Base-by-base conservation (phyloP, 2,888 invertebrate genomes). In the Acanthosoma haemorrhoidale region DNA sequence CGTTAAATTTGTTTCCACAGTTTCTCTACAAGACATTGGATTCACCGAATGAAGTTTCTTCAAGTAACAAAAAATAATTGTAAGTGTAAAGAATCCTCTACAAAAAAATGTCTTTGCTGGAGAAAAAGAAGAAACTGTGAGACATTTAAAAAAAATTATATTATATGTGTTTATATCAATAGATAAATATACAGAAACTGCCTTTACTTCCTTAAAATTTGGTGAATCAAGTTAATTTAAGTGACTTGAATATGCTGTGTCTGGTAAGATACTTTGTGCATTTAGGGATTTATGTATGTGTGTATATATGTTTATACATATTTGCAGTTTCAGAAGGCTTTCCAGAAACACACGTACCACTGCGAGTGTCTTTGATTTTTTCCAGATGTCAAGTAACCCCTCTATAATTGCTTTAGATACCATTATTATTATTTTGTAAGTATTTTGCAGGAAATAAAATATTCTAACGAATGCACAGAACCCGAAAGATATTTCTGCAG, bases 1-100 rank as follows among this genome's bases (percentile, higher is more conserved):
- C 61, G 61, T 61, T 25, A 61, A 61, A 18, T 61, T 36, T 61
- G 61, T 61, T 61, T 59, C 61, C n/a, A 34, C 61, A 61, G 61
- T 61, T 34, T n/a, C 36, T 21, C 61, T 16, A 34, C 18, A 60
- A 25, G 34, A n/a, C 32, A 34, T 34, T 61, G 61, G 61, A 21
- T 15, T 6, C 21, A n/a, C 21, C 21, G 61, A 61, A 16, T 36
- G 61, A 21, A 61, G 51, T 25, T 51, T 38, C 13, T 25, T 9
- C 29, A 25, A 25, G 29, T n/a, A 18, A 5, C 43, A 25, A 0
- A 51, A 51, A 43, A 41, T 1, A 13, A 4, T 25, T 6, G 4
- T 3, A 25, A 13, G 13, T 13, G n/a, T 51, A 25, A 25, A 21
- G n/a, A 25, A 21, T 51, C 21, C n/a, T 21, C 25, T 2, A 29